Evolutionary conservation across 2,113 vertebrate genomes (phyloP).

Genomic region (Rhipidura dahli): DNA sequence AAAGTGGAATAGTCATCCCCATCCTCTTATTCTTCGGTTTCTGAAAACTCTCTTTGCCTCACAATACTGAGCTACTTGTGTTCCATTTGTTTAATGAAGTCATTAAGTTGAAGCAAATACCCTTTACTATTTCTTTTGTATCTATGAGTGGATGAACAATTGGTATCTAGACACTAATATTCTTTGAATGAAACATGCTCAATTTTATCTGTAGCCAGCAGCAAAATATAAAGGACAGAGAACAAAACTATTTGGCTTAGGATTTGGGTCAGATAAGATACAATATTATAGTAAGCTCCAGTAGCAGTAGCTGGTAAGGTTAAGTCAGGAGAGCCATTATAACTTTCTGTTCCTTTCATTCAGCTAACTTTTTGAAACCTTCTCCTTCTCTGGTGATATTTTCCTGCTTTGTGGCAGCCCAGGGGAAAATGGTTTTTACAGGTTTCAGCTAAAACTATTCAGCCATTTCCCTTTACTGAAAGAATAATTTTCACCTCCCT

Average conservation of each 20-base stretch:
- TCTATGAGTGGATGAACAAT: background rate
- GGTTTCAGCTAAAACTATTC: background rate
- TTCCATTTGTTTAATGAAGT: slow-evolving; percentile 5
- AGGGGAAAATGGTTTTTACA: background rate
- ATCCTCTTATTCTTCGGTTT: background rate
- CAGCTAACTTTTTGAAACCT: background rate
- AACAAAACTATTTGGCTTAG: background rate
- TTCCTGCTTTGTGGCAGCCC: background rate
- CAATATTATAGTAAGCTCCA: background rate
- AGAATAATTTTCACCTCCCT: background rate
- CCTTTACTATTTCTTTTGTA: background rate
- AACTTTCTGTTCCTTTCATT: background rate
- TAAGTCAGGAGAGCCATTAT: background rate
- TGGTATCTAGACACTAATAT: background rate
- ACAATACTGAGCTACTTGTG: background rate
- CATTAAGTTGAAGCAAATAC: background rate
- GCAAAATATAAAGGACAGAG: background rate
- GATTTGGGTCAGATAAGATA: background rate
- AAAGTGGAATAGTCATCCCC: background rate
- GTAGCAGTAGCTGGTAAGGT: background rate
- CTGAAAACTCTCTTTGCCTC: background rate
- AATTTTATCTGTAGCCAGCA: background rate
- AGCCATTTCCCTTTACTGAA: background rate
- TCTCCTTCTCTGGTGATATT: background rate
- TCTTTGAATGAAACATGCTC: slow-evolving; percentile 16